Evolutionary conservation across 30 jellyfish, hydroid and myxozoan genomes (phyloP).

Genomic region (Aurelia aurita complex sp. Pacific): DNA sequence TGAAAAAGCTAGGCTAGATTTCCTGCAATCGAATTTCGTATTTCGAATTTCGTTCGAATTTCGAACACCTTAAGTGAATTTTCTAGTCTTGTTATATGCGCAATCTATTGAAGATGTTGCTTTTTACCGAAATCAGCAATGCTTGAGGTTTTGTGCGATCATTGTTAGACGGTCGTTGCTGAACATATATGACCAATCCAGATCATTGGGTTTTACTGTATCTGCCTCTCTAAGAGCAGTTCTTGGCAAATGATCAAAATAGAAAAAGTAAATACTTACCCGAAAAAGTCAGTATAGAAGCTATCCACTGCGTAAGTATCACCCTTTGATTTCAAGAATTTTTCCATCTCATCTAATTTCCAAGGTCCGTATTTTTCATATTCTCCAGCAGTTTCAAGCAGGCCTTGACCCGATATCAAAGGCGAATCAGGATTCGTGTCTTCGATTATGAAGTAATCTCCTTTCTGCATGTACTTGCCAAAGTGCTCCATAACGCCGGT

Average conservation of each 20-base stretch:
- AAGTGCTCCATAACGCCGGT: slow-evolving; percentile 80
- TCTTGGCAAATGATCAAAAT: no score
- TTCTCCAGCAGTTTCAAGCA: slow-evolving; percentile 28
- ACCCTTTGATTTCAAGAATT: slow-evolving; percentile 34
- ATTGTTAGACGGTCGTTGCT: not conserved
- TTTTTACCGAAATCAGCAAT: not conserved
- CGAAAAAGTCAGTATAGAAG: slow-evolving; percentile 70
- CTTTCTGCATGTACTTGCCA: slow-evolving; percentile 69
- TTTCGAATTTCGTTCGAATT: no score
- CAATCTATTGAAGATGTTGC: not conserved
- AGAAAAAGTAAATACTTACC: no score
- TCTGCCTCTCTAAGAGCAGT: not conserved
- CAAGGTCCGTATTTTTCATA: slow-evolving; percentile 67
- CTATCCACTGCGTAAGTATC: slow-evolving; percentile 66
- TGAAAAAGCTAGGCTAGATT: no score
- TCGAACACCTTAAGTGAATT: not conserved
- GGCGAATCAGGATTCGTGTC: slow-evolving; percentile 90
- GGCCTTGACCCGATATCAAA: slow-evolving; percentile 70
- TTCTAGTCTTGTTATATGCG: not conserved
- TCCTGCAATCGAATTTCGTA: no score
- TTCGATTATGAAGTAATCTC: slow-evolving; percentile 84
- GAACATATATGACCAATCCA: not conserved
- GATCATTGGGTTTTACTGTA: not conserved
- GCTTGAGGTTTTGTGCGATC: not conserved
- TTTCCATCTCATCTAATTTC: slow-evolving; percentile 27